Percentiles rank a stretch among this genome's conserved stretches.
These are phyloP conservation scores for Erebia palarica DNA, from an alignment of 2,888 invertebrate species.

Conservation along the genomic window DNA sequence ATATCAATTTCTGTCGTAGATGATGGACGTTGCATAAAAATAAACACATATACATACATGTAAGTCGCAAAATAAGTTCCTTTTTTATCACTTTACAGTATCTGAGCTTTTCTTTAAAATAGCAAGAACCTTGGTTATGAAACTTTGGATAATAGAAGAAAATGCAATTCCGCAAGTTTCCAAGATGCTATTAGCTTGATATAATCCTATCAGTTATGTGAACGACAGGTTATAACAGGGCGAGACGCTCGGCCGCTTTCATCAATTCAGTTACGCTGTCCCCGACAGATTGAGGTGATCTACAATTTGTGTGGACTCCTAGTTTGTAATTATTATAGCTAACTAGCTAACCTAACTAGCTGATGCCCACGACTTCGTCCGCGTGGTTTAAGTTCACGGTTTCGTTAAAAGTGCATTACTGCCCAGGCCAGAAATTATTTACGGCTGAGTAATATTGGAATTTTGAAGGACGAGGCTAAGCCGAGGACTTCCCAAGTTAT, in stretches of 20 bases:
- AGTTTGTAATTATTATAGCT: not conserved
- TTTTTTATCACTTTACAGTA: not conserved
- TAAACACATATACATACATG: not conserved
- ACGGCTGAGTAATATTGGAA: too few relatives aligned
- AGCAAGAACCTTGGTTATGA: not conserved
- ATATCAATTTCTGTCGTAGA: too few relatives aligned
- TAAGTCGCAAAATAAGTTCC: not conserved
- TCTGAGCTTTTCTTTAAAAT: not conserved
- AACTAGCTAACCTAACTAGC: too few relatives aligned
- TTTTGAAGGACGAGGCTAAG: too few relatives aligned
- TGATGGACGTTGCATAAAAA: too few relatives aligned
- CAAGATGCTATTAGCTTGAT: constrained; percentile 61
- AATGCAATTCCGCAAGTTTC: constrained; percentile 47
- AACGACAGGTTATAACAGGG: constrained; percentile 76
- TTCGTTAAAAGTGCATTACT: too few relatives aligned
- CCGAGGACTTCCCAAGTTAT: too few relatives aligned
- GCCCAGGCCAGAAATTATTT: too few relatives aligned
- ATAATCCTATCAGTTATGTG: constrained; percentile 64
- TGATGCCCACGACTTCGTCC: too few relatives aligned
- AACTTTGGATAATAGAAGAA: constrained; percentile 3
- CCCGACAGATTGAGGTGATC: constrained; percentile 66
- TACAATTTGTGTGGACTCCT: constrained; percentile 1
- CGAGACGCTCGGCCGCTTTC: constrained; percentile 63
- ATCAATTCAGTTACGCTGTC: constrained; percentile 75
- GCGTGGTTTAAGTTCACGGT: too few relatives aligned